These are phyloP conservation scores for Malacosoma neustria DNA, from an alignment of 2,888 invertebrate genomes.

Conservation along the genomic window DNA sequence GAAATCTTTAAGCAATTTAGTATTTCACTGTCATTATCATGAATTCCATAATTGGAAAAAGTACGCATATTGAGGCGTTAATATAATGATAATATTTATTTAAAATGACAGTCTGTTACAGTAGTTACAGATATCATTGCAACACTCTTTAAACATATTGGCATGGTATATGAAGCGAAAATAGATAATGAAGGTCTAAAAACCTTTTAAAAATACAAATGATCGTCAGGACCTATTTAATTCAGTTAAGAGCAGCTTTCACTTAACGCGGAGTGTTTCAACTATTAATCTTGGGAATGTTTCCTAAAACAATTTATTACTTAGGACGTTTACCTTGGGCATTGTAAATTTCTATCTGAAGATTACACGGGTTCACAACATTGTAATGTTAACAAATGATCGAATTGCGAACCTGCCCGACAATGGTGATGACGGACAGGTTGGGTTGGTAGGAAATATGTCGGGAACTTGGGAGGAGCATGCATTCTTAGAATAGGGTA, in stretches of 20 bases:
- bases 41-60: too few species aligned
- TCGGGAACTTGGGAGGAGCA: constrained; percentile 14
- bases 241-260: constrained; percentile 42
- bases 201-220: too few species aligned
- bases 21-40: too few species aligned
- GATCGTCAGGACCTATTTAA: constrained; percentile 24
- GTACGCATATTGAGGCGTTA: too few species aligned
- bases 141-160: too few species aligned
- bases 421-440: constrained; percentile 17
- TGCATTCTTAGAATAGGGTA: neutral
- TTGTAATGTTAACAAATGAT: constrained; percentile 39
- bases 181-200: too few species aligned
- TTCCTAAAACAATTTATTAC: constrained; percentile 65
- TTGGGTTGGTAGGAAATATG: constrained; percentile 14
- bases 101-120: too few species aligned
- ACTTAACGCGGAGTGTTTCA: constrained; percentile 47
- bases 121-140: too few species aligned
- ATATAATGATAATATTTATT: too few species aligned
- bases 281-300: constrained; percentile 65
- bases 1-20: too few species aligned
- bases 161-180: too few species aligned
- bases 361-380: constrained; percentile 43
- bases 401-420: constrained; percentile 17
- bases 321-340: constrained; percentile 37
- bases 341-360: constrained; percentile 45